Evolutionary conservation across 92 coral and sea anemone species (phyloP), one percentile per base, ranked within the genome.

Genomic region (Porites evermanni): DNA sequence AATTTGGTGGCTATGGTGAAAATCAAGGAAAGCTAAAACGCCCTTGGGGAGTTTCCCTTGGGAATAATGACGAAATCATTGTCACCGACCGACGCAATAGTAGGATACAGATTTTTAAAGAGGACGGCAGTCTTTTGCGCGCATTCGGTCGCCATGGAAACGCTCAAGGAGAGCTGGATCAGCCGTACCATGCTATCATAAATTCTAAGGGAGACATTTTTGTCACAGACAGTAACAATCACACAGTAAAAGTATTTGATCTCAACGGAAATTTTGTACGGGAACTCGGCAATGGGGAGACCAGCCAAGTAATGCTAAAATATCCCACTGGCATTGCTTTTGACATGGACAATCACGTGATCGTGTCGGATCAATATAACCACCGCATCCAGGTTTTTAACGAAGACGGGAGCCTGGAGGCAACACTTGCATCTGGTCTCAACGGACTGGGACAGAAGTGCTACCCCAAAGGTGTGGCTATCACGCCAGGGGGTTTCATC

Each of bases 311-410:
- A 74, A 85, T 89, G 84, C 96, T 97, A 63, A 96, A 91, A 85
- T 94, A 92, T 85, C 99, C 99, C 29, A 95, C 99, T 53, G 99
- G 99, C 23, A 95, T 97, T 67, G 92, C 99, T n/a, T 90, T 92
- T 79, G 98, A 95, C 84, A 81, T 78, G 75, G 94, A 97, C 51
- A 94, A 93, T 90, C 95, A 93, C 93, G 95, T 97, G 94, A 89
- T 97, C 12, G 98, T 97, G 1, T 94, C 97, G 52, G 99, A 97
- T 85, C 99, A 97, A 84, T 97, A 96, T 91, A 90, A 97, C 87
- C 98, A 94, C 87, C 91, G 99, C 74, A 79, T 97, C 60, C 98
- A 95, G 87, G 92, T 95, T 67, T 97, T 86, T 82, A 84, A 74
- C 56, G 74, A 60, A 70, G 96, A 97, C 72, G 96, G 98, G 2